phyloP scores from a whole-genome alignment of 2,888 invertebrate genomes.

The Scaptomyza parva region DNA sequence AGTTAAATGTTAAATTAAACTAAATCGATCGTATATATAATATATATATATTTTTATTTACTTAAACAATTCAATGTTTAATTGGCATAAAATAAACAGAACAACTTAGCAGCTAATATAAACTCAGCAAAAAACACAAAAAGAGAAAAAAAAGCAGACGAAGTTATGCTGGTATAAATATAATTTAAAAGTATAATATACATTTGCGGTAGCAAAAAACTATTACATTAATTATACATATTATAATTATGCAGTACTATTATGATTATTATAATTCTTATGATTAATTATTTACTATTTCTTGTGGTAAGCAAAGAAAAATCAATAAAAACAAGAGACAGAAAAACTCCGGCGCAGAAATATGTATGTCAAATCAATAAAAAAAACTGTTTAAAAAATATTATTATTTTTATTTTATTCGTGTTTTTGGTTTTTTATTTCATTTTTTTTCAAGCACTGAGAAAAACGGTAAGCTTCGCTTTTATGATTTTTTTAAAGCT shows the following conservation, averaged over 20 bases:
- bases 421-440: conserved; percentile 24
- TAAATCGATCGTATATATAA: conserved; percentile 47
- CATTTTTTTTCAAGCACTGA: conserved; percentile 8
- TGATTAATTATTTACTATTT: conserved; percentile 77
- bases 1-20: conserved; percentile 75
- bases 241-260: conserved; percentile 78
- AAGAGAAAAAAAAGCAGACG: conserved; percentile 22
- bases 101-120: conserved; percentile 44
- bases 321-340: conserved; percentile 53
- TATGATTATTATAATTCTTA: conserved; percentile 79
- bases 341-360: conserved; percentile 72
- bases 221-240: conserved; percentile 74
- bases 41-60: conserved; percentile 38
- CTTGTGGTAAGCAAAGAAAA: conserved; percentile 65
- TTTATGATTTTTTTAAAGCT: conserved; percentile 1
- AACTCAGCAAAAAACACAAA: conserved; percentile 33
- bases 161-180: conserved; percentile 60
- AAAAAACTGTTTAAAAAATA: conserved; percentile 75
- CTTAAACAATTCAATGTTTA: conserved; percentile 70
- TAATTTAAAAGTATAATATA: conserved; percentile 65
- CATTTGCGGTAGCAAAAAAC: conserved; percentile 78
- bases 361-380: conserved; percentile 80
- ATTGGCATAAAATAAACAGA: conserved; percentile 64
- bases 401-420: conserved; percentile 41
- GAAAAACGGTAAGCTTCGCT: background rate